Conservation (phyloP, 2,888 invertebrate genomes). For the Metopia argyrocephala region DNA sequence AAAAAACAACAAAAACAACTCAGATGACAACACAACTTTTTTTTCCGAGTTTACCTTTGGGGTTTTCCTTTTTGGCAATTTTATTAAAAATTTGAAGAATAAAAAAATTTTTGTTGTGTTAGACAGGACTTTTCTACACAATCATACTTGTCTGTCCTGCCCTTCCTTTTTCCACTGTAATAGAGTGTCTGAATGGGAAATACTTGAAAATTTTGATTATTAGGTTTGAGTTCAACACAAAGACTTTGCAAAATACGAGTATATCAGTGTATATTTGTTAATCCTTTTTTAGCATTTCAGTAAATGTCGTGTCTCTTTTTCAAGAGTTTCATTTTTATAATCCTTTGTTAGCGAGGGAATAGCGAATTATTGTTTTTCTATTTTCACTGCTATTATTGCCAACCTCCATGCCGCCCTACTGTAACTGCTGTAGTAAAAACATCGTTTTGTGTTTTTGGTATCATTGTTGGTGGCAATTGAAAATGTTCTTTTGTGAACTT, state of each 20-base stretch:
- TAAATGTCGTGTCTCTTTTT: constrained; percentile 48
- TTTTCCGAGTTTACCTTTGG: constrained; percentile 23
- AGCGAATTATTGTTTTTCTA: constrained; percentile 44
- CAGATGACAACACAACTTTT: constrained; percentile 58
- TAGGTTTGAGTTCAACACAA: constrained; percentile 36
- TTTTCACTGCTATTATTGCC: constrained; percentile 29
- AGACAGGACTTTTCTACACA: constrained; percentile 39
- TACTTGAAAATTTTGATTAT: constrained; percentile 53
- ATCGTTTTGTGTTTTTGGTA: not conserved
- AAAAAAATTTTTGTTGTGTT: constrained; percentile 43
- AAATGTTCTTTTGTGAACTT: constrained; percentile 58
- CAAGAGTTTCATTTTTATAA: constrained; percentile 32
- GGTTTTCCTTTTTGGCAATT: constrained; percentile 59
- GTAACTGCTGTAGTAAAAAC: not conserved
- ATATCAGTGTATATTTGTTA: not conserved
- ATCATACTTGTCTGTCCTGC: not conserved
- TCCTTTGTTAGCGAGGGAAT: constrained; percentile 49
- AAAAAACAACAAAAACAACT: constrained; percentile 64
- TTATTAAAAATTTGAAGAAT: constrained; percentile 39
- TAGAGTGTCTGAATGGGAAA: constrained; percentile 56
- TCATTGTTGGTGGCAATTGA: constrained; percentile 30
- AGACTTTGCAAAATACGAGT: not conserved
- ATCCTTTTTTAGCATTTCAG: constrained; percentile 28
- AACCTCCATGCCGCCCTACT: too few relatives aligned
- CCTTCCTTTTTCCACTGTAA: not conserved